Evolutionary conservation across 1,140 invertebrate genomes (phyloP).

Genomic region (Agrilus planipennis): DNA sequence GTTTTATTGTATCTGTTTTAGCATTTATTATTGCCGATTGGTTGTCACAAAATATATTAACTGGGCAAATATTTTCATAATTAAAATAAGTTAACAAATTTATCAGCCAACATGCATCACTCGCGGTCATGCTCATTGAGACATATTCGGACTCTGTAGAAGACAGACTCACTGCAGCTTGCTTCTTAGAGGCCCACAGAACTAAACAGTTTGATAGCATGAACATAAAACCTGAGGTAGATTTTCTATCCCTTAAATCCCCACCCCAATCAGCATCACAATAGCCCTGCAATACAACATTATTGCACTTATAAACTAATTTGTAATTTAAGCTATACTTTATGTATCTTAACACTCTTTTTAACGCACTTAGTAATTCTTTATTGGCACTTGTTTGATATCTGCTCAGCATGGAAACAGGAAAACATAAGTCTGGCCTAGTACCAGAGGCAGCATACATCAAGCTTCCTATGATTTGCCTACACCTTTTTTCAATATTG

Average conservation of each 20-base stretch:
- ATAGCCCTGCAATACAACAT: slow-evolving; percentile 15
- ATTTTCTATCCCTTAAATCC: slow-evolving; percentile 15
- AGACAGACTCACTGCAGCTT: slow-evolving; percentile 25
- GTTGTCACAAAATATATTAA: slow-evolving; percentile 18
- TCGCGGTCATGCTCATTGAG: slow-evolving; percentile 13
- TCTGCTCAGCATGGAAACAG: slow-evolving; percentile 18
- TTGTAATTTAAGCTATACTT: slow-evolving; percentile 16
- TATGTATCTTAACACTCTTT: slow-evolving; percentile 25
- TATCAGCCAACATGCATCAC: slow-evolving; percentile 26
- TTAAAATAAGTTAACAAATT: slow-evolving; percentile 25
- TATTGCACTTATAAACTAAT: slow-evolving; percentile 9
- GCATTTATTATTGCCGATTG: slow-evolving; percentile 25
- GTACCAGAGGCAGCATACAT: slow-evolving; percentile 24
- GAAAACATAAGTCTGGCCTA: slow-evolving; percentile 17
- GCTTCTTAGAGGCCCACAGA: slow-evolving; percentile 29
- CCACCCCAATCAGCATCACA: slow-evolving; percentile 29
- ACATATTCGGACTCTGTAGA: slow-evolving; percentile 28
- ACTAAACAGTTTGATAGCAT: slow-evolving; percentile 17
- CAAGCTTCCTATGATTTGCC: slow-evolving; percentile 18
- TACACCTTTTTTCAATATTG: not conserved
- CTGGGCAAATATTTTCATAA: slow-evolving; percentile 14
- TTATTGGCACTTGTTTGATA: slow-evolving; percentile 18
- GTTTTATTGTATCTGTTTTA: slow-evolving; percentile 18
- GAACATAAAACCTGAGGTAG: slow-evolving; percentile 19
- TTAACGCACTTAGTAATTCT: slow-evolving; percentile 17